A percentile compares a stretch with the other conserved stretches of the same genome.
Conservation (phyloP, 2,113 vertebrate genomes). For the Hippocampus barbouri region DNA sequence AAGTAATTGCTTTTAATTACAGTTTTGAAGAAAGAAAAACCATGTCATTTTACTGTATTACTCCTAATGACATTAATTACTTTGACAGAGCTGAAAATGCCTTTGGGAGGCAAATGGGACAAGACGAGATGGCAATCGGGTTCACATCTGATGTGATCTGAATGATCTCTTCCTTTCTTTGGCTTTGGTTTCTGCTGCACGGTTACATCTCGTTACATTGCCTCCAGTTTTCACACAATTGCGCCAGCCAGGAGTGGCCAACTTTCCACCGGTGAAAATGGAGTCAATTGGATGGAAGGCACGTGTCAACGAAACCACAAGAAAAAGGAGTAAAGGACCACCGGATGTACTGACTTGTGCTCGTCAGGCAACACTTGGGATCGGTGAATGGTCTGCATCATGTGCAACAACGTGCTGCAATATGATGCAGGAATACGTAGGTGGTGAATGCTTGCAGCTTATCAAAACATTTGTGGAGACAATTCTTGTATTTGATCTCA, state of each 20-base stretch:
- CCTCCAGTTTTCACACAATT: conserved; percentile 54
- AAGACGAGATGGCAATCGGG: conserved; percentile 27
- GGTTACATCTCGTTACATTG: conserved; percentile 51
- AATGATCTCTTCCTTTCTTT: conserved; percentile 51
- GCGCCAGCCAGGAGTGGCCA: conserved; percentile 38
- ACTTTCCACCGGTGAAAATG: conserved; percentile 50
- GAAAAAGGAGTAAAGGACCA: conserved; percentile 51
- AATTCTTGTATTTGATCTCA: too few relatives aligned
- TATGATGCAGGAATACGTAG: not conserved
- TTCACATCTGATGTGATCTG: conserved; percentile 60
- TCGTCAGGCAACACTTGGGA: conserved; percentile 34
- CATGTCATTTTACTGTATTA: too few relatives aligned
- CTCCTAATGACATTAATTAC: too few relatives aligned
- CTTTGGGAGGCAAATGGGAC: conserved; percentile 52
- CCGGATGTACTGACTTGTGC: conserved; percentile 31
- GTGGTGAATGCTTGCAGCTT: not conserved
- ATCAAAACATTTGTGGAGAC: not conserved
- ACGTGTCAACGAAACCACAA: conserved; percentile 57
- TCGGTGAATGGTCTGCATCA: conserved; percentile 32
- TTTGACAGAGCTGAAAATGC: not conserved
- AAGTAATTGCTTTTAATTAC: not conserved
- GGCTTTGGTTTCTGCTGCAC: conserved; percentile 50
- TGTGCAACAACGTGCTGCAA: conserved; percentile 45
- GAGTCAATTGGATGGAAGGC: conserved; percentile 61
- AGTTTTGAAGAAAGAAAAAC: too few relatives aligned